These are phyloP conservation scores for Podarcis raffonei DNA, from an alignment of 2,113 vertebrate species.

Conservation along the genomic window DNA sequence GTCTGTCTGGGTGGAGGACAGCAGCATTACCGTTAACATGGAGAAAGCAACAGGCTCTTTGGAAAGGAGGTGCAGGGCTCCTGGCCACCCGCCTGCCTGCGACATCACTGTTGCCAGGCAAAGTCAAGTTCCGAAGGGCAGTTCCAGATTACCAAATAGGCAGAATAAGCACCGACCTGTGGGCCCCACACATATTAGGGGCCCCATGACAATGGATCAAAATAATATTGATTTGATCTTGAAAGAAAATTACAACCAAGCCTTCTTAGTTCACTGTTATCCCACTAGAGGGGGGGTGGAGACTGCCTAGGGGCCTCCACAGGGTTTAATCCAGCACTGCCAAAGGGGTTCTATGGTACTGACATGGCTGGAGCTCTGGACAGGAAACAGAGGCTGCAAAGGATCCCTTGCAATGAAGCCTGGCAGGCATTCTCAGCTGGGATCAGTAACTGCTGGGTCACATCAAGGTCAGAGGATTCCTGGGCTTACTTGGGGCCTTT, in stretches of 20 bases:
- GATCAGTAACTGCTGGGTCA: background rate
- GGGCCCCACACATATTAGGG: too few species aligned
- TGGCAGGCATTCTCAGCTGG: background rate
- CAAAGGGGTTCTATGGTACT: background rate
- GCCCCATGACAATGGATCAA: too few species aligned
- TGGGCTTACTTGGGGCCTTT: background rate
- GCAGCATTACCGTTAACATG: background rate
- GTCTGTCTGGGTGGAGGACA: background rate
- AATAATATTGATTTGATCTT: too few species aligned
- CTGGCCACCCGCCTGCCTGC: background rate
- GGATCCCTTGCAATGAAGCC: background rate
- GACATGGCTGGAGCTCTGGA: too few species aligned
- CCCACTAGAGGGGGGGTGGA: too few species aligned
- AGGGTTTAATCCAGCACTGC: too few species aligned
- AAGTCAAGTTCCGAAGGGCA: background rate
- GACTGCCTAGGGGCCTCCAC: too few species aligned
- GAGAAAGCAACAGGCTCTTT: background rate
- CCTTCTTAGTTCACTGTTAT: too few species aligned
- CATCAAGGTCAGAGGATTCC: background rate
- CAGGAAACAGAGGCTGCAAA: background rate
- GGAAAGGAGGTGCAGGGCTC: background rate
- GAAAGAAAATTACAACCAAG: too few species aligned
- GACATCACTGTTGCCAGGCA: constrained; percentile 1
- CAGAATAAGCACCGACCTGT: too few species aligned
- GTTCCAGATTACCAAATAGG: too few species aligned